Evolutionary conservation across 2,888 invertebrate genomes (phyloP).

Genomic region (Platerodrilus igneus): DNA sequence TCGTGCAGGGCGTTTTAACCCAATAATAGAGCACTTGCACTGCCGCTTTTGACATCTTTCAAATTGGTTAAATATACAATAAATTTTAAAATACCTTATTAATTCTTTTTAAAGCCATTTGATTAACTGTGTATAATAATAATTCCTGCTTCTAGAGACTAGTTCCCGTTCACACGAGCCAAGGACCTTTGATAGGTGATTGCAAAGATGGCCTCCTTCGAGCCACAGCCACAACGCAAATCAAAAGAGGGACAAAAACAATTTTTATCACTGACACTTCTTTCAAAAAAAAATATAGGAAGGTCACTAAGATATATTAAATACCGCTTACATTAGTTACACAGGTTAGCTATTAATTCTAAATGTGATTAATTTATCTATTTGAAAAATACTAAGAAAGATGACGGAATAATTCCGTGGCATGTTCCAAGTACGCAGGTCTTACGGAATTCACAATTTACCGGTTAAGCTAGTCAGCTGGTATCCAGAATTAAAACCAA

Average conservation of each 20-base stretch:
- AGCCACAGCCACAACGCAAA: slow-evolving; percentile 70
- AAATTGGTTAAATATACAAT: slow-evolving; percentile 30
- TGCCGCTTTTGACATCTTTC: slow-evolving; percentile 28
- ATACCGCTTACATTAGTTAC: slow-evolving; percentile 8
- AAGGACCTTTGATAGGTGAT: slow-evolving; percentile 82
- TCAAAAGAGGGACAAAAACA: slow-evolving; percentile 48
- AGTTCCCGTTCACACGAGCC: slow-evolving; percentile 78
- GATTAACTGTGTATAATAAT: slow-evolving; percentile 63
- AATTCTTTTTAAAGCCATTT: slow-evolving; percentile 97
- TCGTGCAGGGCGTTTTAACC: slow-evolving; percentile 54
- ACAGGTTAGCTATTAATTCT: slow-evolving; percentile 10
- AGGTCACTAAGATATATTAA: slow-evolving; percentile 20
- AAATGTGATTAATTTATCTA: slow-evolving; percentile 19
- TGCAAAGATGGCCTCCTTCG: slow-evolving; percentile 81
- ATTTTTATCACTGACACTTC: slow-evolving; percentile 22
- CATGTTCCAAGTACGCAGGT: no score
- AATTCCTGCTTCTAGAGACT: slow-evolving; percentile 75
- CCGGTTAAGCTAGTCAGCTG: no score
- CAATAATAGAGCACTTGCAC: slow-evolving; percentile 31
- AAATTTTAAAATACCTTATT: slow-evolving; percentile 76
- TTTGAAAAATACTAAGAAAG: slow-evolving; percentile 39
- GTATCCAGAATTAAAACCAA: no score
- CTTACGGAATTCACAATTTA: no score
- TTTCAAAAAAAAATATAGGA: slow-evolving; percentile 23
- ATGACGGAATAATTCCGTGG: slow-evolving; percentile 49